Evolutionary conservation across 2,113 vertebrate species (phyloP), one percentile per base, ranked within the genome.

Genomic region (Martes martes): DNA sequence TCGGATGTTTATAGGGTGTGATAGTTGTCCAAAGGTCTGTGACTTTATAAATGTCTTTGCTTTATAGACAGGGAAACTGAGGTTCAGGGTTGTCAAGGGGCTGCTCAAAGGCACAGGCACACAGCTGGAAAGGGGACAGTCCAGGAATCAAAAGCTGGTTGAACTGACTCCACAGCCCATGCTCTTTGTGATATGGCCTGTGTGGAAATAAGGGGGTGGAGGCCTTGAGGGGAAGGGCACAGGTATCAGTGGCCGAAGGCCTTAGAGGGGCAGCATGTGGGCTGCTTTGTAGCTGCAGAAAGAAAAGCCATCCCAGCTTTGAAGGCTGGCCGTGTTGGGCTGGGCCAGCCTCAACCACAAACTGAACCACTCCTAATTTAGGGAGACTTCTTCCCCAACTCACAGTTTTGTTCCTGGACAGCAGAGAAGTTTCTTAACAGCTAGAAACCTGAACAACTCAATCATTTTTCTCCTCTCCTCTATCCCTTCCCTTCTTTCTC

Each of bases 321-420:
- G 94, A n/a, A 26, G 1, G 16, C 7, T 55, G 69, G 61, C 6
- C 6, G 0, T 15, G 7, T 1, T 2, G 39, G 74, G 45, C 31
- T 26, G 61, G 14, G 33, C 10, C 6, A 78, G 33, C 42, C 57
- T 69, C 78, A 18, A 2, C 19, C 39, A 61, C 55, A 73, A 14
- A 6, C 14, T 24, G 55, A 67, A 33, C 6, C n/a, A 7, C 18
- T 73, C 67, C 50, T 42, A 28, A 10, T 47, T 57, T 1, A 52
- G 94, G 79, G 47, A 67, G 61, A 16, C 7, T 16, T 42, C 11
- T 33, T 42, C 39, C n/a, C 45, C 33, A 26, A 5, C 0, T 7
- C 24, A 9, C 24, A 11, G 21, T 26, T 63, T 74, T 65, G 55
- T 55, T 85, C 95, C 50, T 59, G 28, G 52, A 81, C 8, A 67